phyloP scores from a whole-genome alignment of 2,113 vertebrate genomes.

The Zosterops pallidus region DNA sequence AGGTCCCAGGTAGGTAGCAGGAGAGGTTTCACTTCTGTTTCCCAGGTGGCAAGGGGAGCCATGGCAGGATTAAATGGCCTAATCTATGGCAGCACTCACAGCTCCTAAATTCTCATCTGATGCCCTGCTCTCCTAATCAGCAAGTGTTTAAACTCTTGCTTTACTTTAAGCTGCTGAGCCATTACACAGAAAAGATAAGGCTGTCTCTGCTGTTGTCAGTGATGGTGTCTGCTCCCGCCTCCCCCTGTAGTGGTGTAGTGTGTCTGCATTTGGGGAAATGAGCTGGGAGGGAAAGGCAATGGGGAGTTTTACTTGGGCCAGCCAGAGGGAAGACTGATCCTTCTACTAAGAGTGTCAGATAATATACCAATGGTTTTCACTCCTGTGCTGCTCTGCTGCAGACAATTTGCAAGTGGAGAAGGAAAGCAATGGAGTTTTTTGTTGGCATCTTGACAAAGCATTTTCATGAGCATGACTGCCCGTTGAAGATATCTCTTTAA shows the following conservation, averaged over 20 bases:
- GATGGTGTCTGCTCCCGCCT: neutral
- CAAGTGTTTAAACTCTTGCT: neutral
- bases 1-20: neutral
- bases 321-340: neutral
- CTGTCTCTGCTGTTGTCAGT: neutral
- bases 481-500: neutral
- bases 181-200: neutral
- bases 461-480: neutral
- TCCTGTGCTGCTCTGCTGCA: neutral
- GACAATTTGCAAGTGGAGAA: neutral
- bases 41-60: neutral
- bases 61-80: rapidly evolving
- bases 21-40: neutral
- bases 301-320: neutral
- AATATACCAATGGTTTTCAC: neutral
- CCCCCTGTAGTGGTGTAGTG: rapidly evolving
- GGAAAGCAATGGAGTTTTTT: neutral
- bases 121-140: neutral
- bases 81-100: neutral
- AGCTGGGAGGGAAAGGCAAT: neutral
- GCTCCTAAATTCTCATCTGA: neutral
- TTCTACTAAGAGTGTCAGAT: neutral
- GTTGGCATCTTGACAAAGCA: neutral
- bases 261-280: neutral
- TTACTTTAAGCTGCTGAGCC: neutral